Base-by-base conservation (phyloP, 2,888 invertebrate species). In the Sinelater perroti region DNA sequence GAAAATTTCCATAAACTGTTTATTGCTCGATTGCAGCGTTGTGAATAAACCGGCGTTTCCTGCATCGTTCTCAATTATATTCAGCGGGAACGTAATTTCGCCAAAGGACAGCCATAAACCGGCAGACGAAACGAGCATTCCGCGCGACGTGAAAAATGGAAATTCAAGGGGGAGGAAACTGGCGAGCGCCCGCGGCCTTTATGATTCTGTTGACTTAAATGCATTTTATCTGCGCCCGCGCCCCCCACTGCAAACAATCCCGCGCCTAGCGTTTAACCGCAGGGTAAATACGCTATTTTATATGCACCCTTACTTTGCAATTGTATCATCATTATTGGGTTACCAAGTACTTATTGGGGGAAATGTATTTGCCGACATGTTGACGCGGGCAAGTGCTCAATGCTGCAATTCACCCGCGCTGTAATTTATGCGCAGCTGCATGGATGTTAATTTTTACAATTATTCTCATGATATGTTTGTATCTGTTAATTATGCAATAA, bases 1-100 rank as follows among this genome's bases (percentile, higher is more conserved):
- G 42, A 47, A 64, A 67, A 70, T 70, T 67, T 67, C 66, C 71
- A 70, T 71, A 71, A 71, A 67, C 66, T 68, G 69, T 70, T 70
- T 70, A 70, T 67, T 68, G 68, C 67, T 67, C 68, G 65, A 68
- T 70, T 67, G 67, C 63, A 47, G 40, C 45, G 21, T 21, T 44
- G 44, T 44, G 52, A 44, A 44, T 45, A 45, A 44, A 26, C 30
- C 17, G 31, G 31, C 50, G 36, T 50, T 47, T 47, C 26, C 35
- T 38, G 40, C 50, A 40, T 50, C 50, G 18, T 20, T 50, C 50
- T 40, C 38, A 38, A 50, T 50, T 50, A 50, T 50, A 26, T 38
- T 26, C 36, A 50, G 17, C 13, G 21, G 28, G 38, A 40, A n/a
- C 50, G 18, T 50, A 50, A 50, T 50, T 30, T 18, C 28, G 8